A percentile compares a stretch with the other conserved stretches of the same genome.
Conservation (phyloP, 2,888 invertebrate genomes). For the Leucoptera coffeella region DNA sequence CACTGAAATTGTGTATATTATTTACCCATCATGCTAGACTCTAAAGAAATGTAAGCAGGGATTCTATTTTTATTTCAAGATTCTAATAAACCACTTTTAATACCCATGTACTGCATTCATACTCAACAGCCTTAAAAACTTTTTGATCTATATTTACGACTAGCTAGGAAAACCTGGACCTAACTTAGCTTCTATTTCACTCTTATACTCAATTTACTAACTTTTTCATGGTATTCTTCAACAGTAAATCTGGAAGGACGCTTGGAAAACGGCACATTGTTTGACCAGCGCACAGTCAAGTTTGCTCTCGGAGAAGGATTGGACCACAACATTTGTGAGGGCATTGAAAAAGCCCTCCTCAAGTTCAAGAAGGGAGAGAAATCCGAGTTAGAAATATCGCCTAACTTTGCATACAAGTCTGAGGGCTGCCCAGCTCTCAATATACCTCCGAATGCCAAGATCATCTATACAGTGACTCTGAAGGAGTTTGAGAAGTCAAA, state of each 20-base stretch:
- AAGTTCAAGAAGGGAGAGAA: slow-evolving; percentile 78
- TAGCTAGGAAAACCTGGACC: no score
- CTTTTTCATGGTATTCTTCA: slow-evolving; percentile 12
- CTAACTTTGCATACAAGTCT: slow-evolving; percentile 75
- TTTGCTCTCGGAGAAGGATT: slow-evolving; percentile 84
- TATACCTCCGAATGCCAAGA: slow-evolving; percentile 71
- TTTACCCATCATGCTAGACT: no score
- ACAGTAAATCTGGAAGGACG: slow-evolving; percentile 63
- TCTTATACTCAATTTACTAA: no score
- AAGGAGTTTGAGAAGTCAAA: slow-evolving; percentile 78
- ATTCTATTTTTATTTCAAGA: no score
- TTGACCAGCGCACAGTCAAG: slow-evolving; percentile 77
- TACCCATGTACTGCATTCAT: no score
- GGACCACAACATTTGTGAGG: slow-evolving; percentile 68
- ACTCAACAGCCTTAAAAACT: no score
- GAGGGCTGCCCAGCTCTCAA: slow-evolving; percentile 62
- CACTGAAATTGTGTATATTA: no score
- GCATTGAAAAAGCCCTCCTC: slow-evolving; percentile 74
- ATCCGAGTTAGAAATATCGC: slow-evolving; percentile 64
- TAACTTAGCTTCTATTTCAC: no score
- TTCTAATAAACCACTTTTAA: no score
- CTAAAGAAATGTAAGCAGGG: no score
- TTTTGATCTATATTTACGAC: no score
- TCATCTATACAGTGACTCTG: slow-evolving; percentile 78
- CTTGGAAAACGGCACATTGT: slow-evolving; percentile 60